Evolutionary conservation across 2,113 vertebrate genomes (phyloP).

Genomic region (Ellobius talpinus): DNA sequence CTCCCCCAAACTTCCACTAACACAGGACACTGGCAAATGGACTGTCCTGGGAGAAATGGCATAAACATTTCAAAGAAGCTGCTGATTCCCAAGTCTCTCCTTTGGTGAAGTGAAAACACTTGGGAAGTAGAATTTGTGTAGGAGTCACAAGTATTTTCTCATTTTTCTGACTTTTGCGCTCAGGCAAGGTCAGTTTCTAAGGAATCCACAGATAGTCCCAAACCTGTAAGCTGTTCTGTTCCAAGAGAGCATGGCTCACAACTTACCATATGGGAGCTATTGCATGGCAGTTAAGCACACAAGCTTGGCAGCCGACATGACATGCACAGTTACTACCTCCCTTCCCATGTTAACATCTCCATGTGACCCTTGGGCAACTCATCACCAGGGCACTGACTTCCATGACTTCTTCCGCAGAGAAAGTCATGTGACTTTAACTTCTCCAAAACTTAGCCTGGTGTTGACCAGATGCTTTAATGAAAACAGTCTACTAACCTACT

Average conservation of each 20-base stretch:
- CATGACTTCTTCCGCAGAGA: not conserved
- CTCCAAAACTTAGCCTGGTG: not conserved
- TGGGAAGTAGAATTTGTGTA: not conserved
- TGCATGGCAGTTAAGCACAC: accelerated
- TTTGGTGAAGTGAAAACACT: not conserved
- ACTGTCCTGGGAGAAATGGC: not conserved
- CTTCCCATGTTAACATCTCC: not conserved
- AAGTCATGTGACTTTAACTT: not conserved
- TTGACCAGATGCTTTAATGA: not conserved
- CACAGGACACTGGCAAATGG: not conserved
- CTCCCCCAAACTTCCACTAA: not conserved
- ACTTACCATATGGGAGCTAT: accelerated
- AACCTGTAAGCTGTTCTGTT: not conserved
- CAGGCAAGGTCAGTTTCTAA: not conserved
- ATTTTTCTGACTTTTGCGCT: not conserved
- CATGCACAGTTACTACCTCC: too few relatives aligned
- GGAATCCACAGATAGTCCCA: not conserved
- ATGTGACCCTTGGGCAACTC: not conserved
- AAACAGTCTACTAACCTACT: not conserved
- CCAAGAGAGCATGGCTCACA: not conserved
- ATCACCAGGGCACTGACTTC: not conserved
- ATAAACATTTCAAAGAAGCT: not conserved
- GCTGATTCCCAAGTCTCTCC: not conserved
- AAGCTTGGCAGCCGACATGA: accelerated
- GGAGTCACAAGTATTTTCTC: not conserved